phyloP scores from a whole-genome alignment of 2,113 vertebrate genomes.

The Eclectus roratus region DNA sequence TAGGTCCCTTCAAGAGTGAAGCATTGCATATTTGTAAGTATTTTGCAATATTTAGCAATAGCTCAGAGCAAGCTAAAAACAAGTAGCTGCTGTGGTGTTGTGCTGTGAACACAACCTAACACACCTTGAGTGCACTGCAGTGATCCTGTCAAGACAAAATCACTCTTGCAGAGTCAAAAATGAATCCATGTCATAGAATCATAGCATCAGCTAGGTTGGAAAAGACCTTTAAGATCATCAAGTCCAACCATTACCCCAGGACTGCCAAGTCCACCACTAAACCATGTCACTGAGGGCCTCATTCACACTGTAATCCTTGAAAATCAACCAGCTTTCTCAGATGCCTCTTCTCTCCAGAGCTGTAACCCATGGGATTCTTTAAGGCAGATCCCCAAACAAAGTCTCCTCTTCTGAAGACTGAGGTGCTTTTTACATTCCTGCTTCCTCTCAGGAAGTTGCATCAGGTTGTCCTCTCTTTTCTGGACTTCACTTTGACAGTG shows the following conservation, averaged over 20 bases:
- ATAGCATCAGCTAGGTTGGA: not conserved
- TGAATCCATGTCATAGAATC: not conserved
- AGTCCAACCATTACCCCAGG: not conserved
- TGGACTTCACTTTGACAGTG: not conserved
- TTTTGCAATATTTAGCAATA: not conserved
- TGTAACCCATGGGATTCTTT: not conserved
- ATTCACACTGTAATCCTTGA: not conserved
- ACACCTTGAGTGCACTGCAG: fast-evolving
- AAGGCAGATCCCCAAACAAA: not conserved
- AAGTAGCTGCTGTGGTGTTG: not conserved
- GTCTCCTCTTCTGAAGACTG: not conserved
- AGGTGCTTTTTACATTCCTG: not conserved
- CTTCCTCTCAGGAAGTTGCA: not conserved
- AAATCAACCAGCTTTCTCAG: not conserved
- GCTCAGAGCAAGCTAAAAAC: not conserved
- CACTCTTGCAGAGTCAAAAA: not conserved
- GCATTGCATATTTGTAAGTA: not conserved
- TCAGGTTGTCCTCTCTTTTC: not conserved
- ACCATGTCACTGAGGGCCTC: not conserved
- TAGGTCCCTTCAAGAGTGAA: not conserved
- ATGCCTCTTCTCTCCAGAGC: not conserved
- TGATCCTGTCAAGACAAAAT: not conserved
- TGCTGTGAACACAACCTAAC: not conserved
- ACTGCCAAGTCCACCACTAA: not conserved
- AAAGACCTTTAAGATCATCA: not conserved